These are phyloP conservation scores for Drosophila virilis DNA, from an alignment of 1,140 invertebrate genomes.

Conservation along the genomic window DNA sequence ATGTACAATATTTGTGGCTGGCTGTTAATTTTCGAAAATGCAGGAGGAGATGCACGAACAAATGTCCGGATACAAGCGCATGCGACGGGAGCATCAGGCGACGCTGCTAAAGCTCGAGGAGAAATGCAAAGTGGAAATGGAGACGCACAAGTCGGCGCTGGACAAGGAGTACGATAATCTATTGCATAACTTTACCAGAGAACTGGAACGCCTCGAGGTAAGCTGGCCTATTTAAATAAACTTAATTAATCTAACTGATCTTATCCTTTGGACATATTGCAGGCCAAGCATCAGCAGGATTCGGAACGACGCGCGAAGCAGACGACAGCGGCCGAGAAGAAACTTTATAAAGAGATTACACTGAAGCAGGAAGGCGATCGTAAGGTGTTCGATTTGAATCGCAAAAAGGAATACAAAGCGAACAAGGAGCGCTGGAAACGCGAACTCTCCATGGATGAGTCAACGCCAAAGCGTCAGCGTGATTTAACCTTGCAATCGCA, in stretches of 20 bases:
- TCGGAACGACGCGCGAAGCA: constrained; percentile 95
- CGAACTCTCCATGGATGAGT: constrained; percentile 95
- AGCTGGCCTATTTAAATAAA: constrained; percentile 4
- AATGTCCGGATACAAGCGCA: constrained; percentile 99
- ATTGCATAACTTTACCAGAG: constrained; percentile 95
- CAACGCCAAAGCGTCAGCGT: constrained; percentile 95
- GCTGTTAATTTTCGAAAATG: constrained; percentile 26
- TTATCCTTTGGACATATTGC: background rate
- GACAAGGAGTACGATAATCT: constrained; percentile 98
- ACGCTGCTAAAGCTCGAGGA: constrained; percentile 96
- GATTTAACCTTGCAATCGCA: constrained; percentile 95
- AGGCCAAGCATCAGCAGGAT: constrained; percentile 94
- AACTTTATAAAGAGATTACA: constrained; percentile 96
- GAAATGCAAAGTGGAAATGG: constrained; percentile 98
- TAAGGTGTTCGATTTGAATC: constrained; percentile 93
- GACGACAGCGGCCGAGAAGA: constrained; percentile 95
- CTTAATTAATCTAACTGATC: background rate
- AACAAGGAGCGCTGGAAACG: constrained; percentile 99
- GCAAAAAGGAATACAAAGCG: constrained; percentile 99
- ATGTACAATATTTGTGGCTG: constrained; percentile 45
- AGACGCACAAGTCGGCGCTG: constrained; percentile 96
- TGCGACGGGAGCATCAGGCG: constrained; percentile 98
- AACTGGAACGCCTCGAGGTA: constrained; percentile 94
- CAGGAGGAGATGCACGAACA: constrained; percentile 99
- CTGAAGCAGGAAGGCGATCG: constrained; percentile 95